Base-by-base conservation (phyloP, 1,140 invertebrate genomes). In the Drosophila grimshawi region DNA sequence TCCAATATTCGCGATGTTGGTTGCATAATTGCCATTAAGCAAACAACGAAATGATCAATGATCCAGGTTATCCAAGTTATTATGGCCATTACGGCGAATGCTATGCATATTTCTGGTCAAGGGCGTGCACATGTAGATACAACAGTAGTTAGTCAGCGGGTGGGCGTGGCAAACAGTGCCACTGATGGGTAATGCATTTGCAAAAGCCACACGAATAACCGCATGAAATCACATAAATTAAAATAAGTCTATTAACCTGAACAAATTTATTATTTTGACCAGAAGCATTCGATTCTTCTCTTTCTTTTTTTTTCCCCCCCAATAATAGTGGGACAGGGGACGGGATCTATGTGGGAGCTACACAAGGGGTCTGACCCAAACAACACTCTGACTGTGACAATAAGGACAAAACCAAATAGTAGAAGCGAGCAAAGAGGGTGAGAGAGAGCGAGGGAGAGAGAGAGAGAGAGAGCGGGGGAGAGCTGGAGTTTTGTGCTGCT, bases 161-260 rank as follows among this genome's bases (percentile, higher is more conserved):
- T 35, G 64, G 56, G 57, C 65, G 71, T 73, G 67, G 59, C 67
- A 55, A 0, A 27, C 4, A 8, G 8, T 62, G 30, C 5, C 43
- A 56, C 71, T 66, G 67, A 73, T 57, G 79, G 83, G 83, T 63
- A 63, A 77, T 73, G 69, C 83, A 82, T 86, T 86, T 86, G 82
- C 76, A 75, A 86, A 86, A 86, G 82, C 83, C 82, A 88, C 82
- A 88, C 69, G 82, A 79, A 80, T 70, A 89, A 88, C 83, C 83
- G 69, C 83, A 89, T 88, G 83, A 85, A 89, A 88, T 88, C 83
- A 89, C 83, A 88, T 88, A 88, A 88, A 89, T 88, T 88, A 88
- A 89, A 89, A 88, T 88, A 89, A 85, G 85, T 88, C 85, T 88
- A 88, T 88, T 88, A 88, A 88, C 85, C 83, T 88, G 80, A 88